These are phyloP conservation scores for Chlorops oryzae DNA, from an alignment of 1,140 invertebrate genomes.

Conservation along the genomic window DNA sequence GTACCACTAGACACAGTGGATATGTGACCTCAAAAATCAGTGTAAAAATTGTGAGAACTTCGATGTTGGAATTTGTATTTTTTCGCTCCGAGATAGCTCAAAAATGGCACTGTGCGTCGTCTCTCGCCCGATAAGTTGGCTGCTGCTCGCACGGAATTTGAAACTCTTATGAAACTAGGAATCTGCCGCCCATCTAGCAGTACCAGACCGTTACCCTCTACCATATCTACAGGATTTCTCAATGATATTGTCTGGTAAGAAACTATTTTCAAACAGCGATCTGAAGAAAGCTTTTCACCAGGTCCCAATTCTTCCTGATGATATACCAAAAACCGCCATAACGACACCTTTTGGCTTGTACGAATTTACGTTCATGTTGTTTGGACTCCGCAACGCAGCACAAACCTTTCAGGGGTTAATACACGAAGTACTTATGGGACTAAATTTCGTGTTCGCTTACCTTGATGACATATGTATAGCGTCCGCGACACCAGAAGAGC, in stretches of 20 bases:
- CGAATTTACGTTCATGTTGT: slow-evolving; percentile 21
- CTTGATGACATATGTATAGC: slow-evolving; percentile 50
- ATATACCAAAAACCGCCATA: slow-evolving; percentile 34
- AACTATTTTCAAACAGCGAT: slow-evolving; percentile 49
- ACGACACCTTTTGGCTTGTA: slow-evolving; percentile 26
- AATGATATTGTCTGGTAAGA: slow-evolving; percentile 15
- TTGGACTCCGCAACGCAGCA: slow-evolving; percentile 22
- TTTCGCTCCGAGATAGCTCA: too few species aligned
- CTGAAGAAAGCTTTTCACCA: slow-evolving; percentile 49
- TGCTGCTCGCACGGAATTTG: slow-evolving; percentile 22
- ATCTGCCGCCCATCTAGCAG: slow-evolving; percentile 37
- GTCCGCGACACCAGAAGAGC: slow-evolving; percentile 28
- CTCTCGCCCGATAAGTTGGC: slow-evolving; percentile 34
- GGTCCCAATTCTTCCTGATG: slow-evolving; percentile 29
- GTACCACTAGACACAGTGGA: too few species aligned
- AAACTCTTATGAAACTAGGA: slow-evolving; percentile 16
- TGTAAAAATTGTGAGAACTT: too few species aligned
- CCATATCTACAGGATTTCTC: neutral
- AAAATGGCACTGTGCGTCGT: too few species aligned
- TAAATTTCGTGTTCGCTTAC: slow-evolving; percentile 16
- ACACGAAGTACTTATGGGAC: neutral
- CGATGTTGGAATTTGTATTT: too few species aligned
- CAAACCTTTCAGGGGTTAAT: slow-evolving; percentile 3
- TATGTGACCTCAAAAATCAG: too few species aligned
- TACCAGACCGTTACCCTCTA: slow-evolving; percentile 23